Evolutionary conservation across 2,113 vertebrate species (phyloP), one percentile per base, ranked within the genome.

Genomic region (Xiphorhynchus elegans): DNA sequence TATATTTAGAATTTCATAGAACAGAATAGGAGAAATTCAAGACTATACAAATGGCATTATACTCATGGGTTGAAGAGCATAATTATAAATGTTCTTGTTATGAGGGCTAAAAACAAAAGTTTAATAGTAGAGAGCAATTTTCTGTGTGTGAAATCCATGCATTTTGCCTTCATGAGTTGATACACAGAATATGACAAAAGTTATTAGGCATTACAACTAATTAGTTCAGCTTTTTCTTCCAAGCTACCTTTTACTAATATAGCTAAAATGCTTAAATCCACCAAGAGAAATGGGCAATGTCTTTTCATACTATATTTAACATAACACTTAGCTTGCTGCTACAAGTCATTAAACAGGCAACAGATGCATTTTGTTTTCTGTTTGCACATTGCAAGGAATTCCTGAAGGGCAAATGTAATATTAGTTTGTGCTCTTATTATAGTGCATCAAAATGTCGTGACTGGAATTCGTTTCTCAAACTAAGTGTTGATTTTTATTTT

Each of bases 281-380:
- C 50, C 70, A 89, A 95, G 91, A 98, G 93, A 97, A 97, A 97
- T 67, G 68, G 85, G 42, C 88, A 95, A 93, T 91, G 50, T 92
- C 74, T 97, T 96, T 97, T 95, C 91, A 89, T 95, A 93, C 64
- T 26, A 13, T 96, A 95, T 97, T 97, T 98, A 93, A 96, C 93
- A 94, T 72, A 97, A 95, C 31, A 31, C 75, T 97, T 89, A 95
- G 37, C 87, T 97, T 97, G 89, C 83, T 10, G 5, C 88, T 91
- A 90, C 87, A 98, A 97, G 95, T 97, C 93, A 88, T 96, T 97
- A 97, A 97, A 92, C 59, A 95, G 77, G 85, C 87, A 98, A 86
- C 90, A 97, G 95, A 96, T 86, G 64, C 84, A 96, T 92, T 97
- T 91, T 92, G 53, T 33, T 97, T 97, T 94, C 73, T 80, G 53